Percentiles rank a stretch among this genome's conserved stretches.
These are phyloP conservation scores for Sarcophilus harrisii DNA, from an alignment of 2,797 vertebrate species.

Conservation along the genomic window DNA sequence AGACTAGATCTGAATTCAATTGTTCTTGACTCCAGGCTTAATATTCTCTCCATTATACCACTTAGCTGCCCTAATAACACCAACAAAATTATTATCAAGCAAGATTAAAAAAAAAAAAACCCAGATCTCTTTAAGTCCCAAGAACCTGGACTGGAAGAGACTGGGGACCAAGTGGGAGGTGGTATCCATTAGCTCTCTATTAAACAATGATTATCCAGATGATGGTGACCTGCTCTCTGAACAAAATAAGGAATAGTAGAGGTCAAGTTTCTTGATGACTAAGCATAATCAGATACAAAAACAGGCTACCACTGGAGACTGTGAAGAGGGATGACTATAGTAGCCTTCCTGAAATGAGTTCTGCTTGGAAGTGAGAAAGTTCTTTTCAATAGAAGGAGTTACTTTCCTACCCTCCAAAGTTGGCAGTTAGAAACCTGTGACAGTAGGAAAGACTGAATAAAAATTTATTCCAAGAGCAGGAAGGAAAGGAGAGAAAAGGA, in stretches of 20 bases:
- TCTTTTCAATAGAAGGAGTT: neutral
- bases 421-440: slow-evolving; percentile 10
- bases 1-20: no score
- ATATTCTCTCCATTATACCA: no score
- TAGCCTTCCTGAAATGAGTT: neutral
- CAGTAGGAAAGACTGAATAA: neutral
- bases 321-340: neutral
- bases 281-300: neutral
- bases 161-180: neutral
- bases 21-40: no score
- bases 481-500: neutral
- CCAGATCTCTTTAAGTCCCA: neutral
- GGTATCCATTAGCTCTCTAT: neutral
- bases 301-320: neutral
- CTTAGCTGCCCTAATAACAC: neutral
- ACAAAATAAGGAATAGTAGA: neutral
- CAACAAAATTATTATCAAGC: neutral
- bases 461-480: neutral
- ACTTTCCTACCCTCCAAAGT: no score
- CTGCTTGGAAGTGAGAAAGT: neutral
- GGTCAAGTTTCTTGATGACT: slow-evolving; percentile 51
- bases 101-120: slow-evolving; percentile 5
- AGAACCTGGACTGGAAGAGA: neutral
- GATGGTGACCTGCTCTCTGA: slow-evolving; percentile 16
- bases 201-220: slow-evolving; percentile 47